A percentile compares a stretch with the other conserved stretches of the same genome.
These are phyloP conservation scores for Syrphus vitripennis DNA, from an alignment of 2,888 invertebrate genomes.

Conservation along the genomic window DNA sequence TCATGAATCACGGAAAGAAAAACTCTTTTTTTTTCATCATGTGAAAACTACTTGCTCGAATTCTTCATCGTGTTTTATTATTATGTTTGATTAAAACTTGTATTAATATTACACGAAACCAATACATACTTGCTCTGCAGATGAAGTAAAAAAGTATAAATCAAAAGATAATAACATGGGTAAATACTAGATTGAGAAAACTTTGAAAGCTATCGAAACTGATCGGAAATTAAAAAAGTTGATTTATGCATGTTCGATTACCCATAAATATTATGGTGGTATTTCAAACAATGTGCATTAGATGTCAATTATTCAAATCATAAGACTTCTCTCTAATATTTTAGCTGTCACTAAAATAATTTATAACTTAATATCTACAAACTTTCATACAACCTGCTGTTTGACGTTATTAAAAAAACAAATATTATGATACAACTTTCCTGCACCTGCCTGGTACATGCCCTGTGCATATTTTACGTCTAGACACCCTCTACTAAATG, in stretches of 20 bases:
- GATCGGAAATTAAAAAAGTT: neutral
- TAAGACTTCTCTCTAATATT: neutral
- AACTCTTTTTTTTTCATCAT: too few relatives aligned
- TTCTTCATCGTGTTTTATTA: too few relatives aligned
- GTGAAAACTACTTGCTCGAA: too few relatives aligned
- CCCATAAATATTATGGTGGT: neutral
- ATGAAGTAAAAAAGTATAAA: too few relatives aligned
- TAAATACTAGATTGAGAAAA: neutral
- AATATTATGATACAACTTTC: slow-evolving; percentile 18
- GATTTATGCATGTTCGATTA: neutral
- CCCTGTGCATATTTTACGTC: slow-evolving; percentile 27
- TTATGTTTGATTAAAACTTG: too few relatives aligned
- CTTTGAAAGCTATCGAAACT: neutral
- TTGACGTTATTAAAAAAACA: slow-evolving; percentile 2
- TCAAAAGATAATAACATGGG: neutral
- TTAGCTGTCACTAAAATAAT: slow-evolving; percentile 13
- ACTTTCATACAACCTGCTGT: slow-evolving; percentile 9
- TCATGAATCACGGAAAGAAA: too few relatives aligned
- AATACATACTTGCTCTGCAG: too few relatives aligned
- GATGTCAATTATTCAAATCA: slow-evolving; percentile 19
- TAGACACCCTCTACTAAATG: slow-evolving; percentile 18
- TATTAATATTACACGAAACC: too few relatives aligned
- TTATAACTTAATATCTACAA: slow-evolving; percentile 6
- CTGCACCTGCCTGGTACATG: slow-evolving; percentile 22
- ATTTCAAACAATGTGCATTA: neutral